Evolutionary conservation across 2,797 vertebrate genomes (phyloP).

Genomic region (Chromis chromis): DNA sequence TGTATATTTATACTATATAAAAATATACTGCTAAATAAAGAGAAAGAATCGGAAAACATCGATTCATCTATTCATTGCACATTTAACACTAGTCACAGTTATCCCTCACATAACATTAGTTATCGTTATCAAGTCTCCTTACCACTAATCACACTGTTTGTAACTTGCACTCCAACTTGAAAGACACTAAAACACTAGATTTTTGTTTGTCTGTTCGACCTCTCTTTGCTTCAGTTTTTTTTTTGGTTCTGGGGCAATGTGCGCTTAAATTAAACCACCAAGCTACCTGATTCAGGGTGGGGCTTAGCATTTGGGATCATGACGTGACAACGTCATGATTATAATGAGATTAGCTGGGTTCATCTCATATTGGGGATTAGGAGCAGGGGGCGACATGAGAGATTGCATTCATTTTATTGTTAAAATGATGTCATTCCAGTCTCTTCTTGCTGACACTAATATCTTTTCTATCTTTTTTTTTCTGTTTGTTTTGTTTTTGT

Average conservation of each 20-base stretch:
- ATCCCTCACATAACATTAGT: conserved; percentile 72
- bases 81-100: conserved; percentile 75
- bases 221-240: conserved; percentile 80
- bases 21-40: conserved; percentile 84
- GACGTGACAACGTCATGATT: conserved; percentile 70
- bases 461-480: conserved; percentile 99
- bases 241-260: conserved; percentile 61
- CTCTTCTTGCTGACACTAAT: conserved; percentile 99
- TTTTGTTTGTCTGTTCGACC: conserved; percentile 74
- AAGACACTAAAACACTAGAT: conserved; percentile 86
- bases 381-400: conserved; percentile 63
- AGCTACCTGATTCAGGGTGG: conserved; percentile 69
- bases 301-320: conserved; percentile 71
- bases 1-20: conserved; percentile 84
- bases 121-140: conserved; percentile 63
- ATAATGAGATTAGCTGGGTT: conserved; percentile 73
- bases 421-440: conserved; percentile 90
- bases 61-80: conserved; percentile 83
- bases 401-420: conserved; percentile 90
- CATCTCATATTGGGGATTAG: conserved; percentile 71
- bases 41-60: conserved; percentile 75
- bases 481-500: conserved; percentile 94
- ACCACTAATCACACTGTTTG: conserved; percentile 86
- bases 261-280: conserved; percentile 72
- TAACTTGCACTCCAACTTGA: conserved; percentile 82